A percentile compares a stretch with the other conserved stretches of the same genome.
Evolutionary conservation across 2,797 vertebrate genomes (phyloP).

Genomic region (Kryptopterus vitreolus): DNA sequence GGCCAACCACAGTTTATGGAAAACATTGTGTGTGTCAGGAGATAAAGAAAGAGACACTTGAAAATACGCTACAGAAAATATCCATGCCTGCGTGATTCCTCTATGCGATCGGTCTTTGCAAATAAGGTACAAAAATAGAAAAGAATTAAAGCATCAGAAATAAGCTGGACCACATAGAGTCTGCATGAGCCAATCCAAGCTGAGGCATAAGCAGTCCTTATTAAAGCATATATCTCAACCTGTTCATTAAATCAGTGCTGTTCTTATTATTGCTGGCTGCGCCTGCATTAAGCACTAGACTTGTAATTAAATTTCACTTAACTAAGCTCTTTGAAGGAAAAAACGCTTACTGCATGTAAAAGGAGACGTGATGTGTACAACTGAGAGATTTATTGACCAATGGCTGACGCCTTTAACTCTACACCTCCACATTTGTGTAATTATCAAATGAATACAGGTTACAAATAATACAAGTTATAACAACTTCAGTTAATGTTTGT

Average conservation of each 20-base stretch:
- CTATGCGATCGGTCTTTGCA: no score
- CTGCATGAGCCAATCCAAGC: conserved; percentile 48
- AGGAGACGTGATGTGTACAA: background rate
- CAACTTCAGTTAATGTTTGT: background rate
- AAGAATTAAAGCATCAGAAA: conserved; percentile 30
- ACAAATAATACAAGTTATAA: background rate
- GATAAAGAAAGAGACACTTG: background rate
- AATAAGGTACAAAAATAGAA: background rate
- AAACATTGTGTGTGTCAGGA: conserved; percentile 14
- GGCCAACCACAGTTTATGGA: conserved; percentile 42
- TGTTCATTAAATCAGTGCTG: conserved; percentile 67
- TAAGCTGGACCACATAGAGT: conserved; percentile 40
- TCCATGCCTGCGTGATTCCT: background rate
- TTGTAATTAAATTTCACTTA: conserved; percentile 54
- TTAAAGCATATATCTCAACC: conserved; percentile 56
- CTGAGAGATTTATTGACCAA: background rate
- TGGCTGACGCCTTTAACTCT: background rate
- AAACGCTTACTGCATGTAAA: conserved; percentile 17
- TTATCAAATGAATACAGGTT: background rate
- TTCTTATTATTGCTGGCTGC: conserved; percentile 56
- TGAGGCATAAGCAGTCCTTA: conserved; percentile 35
- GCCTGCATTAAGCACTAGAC: conserved; percentile 24
- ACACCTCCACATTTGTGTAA: background rate
- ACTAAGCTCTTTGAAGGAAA: conserved; percentile 48
- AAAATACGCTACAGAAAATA: background rate